Base-by-base conservation (phyloP, 2,113 vertebrate genomes). In the Osmerus eperlanus region DNA sequence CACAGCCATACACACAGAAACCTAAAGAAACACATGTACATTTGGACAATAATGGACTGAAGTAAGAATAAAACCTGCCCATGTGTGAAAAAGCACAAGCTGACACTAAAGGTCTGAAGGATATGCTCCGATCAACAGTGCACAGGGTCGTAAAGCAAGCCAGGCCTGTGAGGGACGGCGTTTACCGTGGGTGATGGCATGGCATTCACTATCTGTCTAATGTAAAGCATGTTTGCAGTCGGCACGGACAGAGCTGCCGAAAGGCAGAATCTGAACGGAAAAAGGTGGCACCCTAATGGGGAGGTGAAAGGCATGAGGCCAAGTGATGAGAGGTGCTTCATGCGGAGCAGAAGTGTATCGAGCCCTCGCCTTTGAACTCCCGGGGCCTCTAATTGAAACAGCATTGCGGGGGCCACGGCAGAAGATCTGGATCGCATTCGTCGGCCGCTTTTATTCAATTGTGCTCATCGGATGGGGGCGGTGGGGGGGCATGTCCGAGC, bases 331-430 rank as follows among this genome's bases (percentile, higher is more conserved):
- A 76, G 85, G 55, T 69, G 75, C 84, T 85, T 89, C 86, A 84
- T 73, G 82, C 52, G 65, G 75, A 87, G 84, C 84, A 81, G 79
- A 70, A 81, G 87, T 79, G 82, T 67, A 87, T 85, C 73, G 56
- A 72, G 80, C 77, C 79, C 73, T 83, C 52, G 84, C 85, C 90
- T 93, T 93, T 93, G 91, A 93, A 92, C 86, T 77, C 74, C 58
- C 67, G 77, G 81, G 78, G 29, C 79, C 16, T 79, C 83, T 92
- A 91, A 93, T 92, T 91, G 90, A 90, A 93, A 93, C 92, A 91
- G 84, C 74, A 90, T 90, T 88, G 88, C 75, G 2, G 62, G 82
- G 79, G 83, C 82, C 86, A 70, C 56, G 74, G 60, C 69, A 58
- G 63, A 55, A 85, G 88, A 87, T 90, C 91, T 92, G 91, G 90